phyloP scores from a whole-genome alignment of 23 tunicate species.

The Aplidium turbinatum region DNA sequence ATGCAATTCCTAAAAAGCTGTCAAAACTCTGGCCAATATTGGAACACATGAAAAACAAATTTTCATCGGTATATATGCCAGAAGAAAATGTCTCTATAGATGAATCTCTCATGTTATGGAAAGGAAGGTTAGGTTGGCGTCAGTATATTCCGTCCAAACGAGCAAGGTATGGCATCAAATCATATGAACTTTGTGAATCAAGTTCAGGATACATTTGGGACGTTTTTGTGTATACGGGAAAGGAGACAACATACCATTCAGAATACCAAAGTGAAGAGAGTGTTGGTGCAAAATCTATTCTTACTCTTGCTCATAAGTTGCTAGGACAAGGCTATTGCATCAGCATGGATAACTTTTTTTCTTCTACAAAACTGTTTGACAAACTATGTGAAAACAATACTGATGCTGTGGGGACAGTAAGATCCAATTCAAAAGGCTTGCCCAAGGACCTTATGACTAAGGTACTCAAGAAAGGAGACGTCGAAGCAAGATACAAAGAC shows the following conservation, averaged over 20 bases:
- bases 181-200: slow-evolving; percentile 9
- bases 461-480: slow-evolving; percentile 1
- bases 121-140: slow-evolving; percentile 6
- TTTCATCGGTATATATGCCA: slow-evolving; percentile 1
- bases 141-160: slow-evolving; percentile 15
- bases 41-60: not conserved
- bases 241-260: not conserved
- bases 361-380: slow-evolving; percentile 21
- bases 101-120: slow-evolving; percentile 10
- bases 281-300: slow-evolving; percentile 2
- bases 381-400: not conserved
- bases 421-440: slow-evolving; percentile 15
- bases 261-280: not conserved
- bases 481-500: slow-evolving; percentile 10
- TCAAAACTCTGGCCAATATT: slow-evolving; percentile 17
- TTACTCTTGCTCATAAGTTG: not conserved
- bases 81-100: slow-evolving; percentile 11
- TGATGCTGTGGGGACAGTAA: slow-evolving; percentile 17
- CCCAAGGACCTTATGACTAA: slow-evolving; percentile 3
- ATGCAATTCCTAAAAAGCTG: slow-evolving; percentile 2
- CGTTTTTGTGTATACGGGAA: slow-evolving; percentile 28
- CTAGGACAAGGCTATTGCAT: slow-evolving; percentile 31
- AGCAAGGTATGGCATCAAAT: slow-evolving; percentile 10
- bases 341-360: slow-evolving; percentile 20
- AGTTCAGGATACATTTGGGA: slow-evolving; percentile 20